A percentile compares a stretch with the other conserved stretches of the same genome.
These are phyloP conservation scores for Entomyzon cyanotis DNA, from an alignment of 2,113 vertebrate species.

Conservation along the genomic window DNA sequence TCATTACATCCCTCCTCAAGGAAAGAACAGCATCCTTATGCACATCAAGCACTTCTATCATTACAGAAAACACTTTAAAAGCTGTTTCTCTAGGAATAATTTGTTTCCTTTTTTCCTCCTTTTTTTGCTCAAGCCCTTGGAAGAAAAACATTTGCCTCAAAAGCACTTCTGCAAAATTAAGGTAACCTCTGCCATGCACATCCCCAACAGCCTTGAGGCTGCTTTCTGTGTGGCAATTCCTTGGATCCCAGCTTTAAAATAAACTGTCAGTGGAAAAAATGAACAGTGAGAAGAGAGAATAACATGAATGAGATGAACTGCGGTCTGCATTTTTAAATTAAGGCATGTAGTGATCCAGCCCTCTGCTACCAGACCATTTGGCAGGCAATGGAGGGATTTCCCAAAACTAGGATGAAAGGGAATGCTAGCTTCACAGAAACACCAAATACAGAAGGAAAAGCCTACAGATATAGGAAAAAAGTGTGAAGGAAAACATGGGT, in stretches of 20 bases:
- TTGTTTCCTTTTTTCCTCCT: not conserved
- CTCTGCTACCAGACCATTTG: not conserved
- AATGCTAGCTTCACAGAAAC: not conserved
- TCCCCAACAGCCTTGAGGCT: not conserved
- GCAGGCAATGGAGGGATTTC: not conserved
- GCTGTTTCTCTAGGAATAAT: not conserved
- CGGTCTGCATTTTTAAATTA: not conserved
- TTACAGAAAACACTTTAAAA: not conserved
- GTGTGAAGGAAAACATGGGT: not conserved
- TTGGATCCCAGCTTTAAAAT: not conserved
- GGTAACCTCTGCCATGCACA: not conserved
- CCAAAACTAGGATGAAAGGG: not conserved
- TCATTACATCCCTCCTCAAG: not conserved
- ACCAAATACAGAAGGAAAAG: not conserved
- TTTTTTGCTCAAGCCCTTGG: not conserved
- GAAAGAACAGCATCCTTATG: not conserved
- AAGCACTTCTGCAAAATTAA: not conserved
- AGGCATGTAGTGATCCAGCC: not conserved
- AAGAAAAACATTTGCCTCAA: not conserved
- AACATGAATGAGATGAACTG: not conserved
- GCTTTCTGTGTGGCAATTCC: not conserved
- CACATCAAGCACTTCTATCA: not conserved
- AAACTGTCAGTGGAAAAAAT: not conserved
- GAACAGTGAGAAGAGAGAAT: not conserved
- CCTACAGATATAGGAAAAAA: fast-evolving